These are phyloP conservation scores for Halichoerus grypus DNA, from an alignment of 2,113 vertebrate species.

Conservation along the genomic window DNA sequence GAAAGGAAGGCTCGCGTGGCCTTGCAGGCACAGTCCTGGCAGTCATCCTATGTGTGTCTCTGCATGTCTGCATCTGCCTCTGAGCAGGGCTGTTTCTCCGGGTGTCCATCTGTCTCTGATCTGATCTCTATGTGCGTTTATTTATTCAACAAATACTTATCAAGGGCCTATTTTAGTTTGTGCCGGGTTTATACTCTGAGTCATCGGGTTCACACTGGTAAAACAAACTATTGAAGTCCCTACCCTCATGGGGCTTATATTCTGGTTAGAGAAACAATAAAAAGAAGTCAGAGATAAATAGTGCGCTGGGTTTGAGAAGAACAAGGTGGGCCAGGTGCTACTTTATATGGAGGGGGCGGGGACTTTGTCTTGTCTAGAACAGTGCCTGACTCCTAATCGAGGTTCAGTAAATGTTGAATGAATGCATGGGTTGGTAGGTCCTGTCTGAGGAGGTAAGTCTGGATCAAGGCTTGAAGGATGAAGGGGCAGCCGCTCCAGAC, in stretches of 20 bases:
- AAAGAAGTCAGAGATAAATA: neutral
- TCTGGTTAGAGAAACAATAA: neutral
- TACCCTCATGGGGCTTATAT: neutral
- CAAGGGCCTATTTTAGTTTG: neutral
- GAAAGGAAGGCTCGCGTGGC: neutral
- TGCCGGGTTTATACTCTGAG: neutral
- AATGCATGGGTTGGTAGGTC: neutral
- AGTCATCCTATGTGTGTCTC: neutral
- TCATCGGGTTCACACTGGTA: neutral
- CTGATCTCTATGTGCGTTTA: neutral
- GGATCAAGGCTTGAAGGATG: neutral
- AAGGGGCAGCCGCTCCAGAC: neutral
- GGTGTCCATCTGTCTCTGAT: neutral
- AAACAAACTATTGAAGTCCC: neutral
- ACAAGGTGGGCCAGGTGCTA: neutral
- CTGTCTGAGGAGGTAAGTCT: neutral
- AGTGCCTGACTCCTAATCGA: neutral
- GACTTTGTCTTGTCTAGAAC: neutral
- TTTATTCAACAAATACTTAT: conserved; percentile 30
- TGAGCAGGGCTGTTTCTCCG: neutral
- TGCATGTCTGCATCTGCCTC: neutral
- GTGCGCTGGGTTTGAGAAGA: neutral
- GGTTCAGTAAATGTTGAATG: neutral
- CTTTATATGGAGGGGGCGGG: neutral
- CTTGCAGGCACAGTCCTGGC: neutral